A percentile compares a stretch with the other conserved stretches of the same genome.
phyloP scores from a whole-genome alignment of 2,888 invertebrate species.

The Seira ritae region DNA sequence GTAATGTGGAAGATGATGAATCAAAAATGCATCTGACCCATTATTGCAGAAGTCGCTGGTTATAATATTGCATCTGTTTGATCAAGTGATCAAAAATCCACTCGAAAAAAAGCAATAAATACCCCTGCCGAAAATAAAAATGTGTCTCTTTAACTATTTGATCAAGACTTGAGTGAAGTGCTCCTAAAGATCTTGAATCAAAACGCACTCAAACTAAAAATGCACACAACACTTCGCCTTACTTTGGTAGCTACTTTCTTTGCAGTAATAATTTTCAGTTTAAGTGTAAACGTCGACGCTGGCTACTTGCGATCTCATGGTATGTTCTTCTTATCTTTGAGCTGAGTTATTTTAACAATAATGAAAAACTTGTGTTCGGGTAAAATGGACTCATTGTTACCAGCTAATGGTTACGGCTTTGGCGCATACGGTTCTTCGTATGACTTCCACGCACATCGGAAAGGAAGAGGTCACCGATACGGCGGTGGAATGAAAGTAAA shows the following conservation, averaged over 20 bases:
- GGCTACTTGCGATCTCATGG: constrained; percentile 4
- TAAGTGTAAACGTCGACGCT: not conserved
- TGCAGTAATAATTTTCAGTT: too few species aligned
- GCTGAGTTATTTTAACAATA: not conserved
- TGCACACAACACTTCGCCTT: too few species aligned
- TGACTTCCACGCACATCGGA: constrained; percentile 42
- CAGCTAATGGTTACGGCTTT: constrained; percentile 43
- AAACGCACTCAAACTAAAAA: too few species aligned
- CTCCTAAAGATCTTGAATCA: too few species aligned
- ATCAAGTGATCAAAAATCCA: too few species aligned
- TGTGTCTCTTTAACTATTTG: too few species aligned
- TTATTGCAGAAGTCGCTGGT: too few species aligned
- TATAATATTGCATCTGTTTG: not conserved
- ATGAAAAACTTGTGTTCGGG: too few species aligned
- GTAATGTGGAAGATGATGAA: constrained; percentile 5
- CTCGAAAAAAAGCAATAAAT: too few species aligned
- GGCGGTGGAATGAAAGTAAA: constrained; percentile 43
- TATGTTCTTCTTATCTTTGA: not conserved
- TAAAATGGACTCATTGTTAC: not conserved
- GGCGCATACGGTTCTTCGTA: constrained; percentile 49
- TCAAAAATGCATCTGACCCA: not conserved
- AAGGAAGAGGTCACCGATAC: constrained; percentile 51
- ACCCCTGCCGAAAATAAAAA: too few species aligned
- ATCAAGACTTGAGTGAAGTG: too few species aligned
- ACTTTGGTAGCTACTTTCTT: too few species aligned